These are phyloP conservation scores for Bradypus variegatus DNA, from an alignment of 2,797 vertebrate species.

Conservation along the genomic window DNA sequence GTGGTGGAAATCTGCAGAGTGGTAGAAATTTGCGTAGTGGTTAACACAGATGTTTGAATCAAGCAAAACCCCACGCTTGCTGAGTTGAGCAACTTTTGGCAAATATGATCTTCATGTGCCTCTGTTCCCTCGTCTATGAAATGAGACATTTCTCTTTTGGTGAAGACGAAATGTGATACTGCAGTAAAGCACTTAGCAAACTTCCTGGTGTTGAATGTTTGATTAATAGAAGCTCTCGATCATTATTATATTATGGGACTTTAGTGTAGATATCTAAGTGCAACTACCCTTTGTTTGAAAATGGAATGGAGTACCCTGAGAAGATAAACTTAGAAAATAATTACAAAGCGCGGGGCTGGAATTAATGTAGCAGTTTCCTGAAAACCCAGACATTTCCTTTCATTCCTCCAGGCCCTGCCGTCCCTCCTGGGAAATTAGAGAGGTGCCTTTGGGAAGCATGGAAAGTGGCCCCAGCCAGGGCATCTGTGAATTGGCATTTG, in stretches of 20 bases:
- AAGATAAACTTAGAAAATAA: constrained; percentile 11
- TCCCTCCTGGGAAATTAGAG: neutral
- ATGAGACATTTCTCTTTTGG: neutral
- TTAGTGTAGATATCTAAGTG: neutral
- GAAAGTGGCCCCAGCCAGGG: neutral
- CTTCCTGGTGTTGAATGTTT: neutral
- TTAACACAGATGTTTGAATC: neutral
- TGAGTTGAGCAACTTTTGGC: neutral
- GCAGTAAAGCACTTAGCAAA: neutral
- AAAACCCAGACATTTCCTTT: neutral
- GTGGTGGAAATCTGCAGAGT: too few relatives aligned
- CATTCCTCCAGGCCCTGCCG: neutral
- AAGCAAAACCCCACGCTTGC: neutral
- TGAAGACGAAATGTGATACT: neutral
- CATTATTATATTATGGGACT: neutral
- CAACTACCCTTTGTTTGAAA: neutral
- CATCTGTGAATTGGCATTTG: neutral
- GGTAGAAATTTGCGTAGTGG: neutral
- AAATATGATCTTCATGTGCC: neutral
- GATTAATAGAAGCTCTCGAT: neutral
- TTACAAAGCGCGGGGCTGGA: neutral
- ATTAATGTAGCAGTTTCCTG: neutral
- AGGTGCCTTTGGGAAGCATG: neutral
- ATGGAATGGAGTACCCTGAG: neutral
- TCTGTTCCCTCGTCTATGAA: neutral